These are phyloP conservation scores for Conchocele bisecta DNA, from an alignment of 2,888 invertebrate species.

Conservation along the genomic window DNA sequence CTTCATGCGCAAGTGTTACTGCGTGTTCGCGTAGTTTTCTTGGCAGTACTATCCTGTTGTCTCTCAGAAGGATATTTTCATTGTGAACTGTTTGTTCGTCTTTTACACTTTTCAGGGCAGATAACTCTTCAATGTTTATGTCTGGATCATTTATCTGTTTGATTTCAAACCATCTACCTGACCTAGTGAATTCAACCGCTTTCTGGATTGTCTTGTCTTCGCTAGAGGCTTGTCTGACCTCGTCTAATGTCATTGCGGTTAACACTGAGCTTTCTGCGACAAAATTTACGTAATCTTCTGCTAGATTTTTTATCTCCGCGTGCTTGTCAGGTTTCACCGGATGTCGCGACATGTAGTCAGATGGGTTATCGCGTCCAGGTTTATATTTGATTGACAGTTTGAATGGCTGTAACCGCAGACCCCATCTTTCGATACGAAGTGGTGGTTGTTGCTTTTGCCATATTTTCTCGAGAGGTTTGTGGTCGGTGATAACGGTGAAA, in stretches of 20 bases:
- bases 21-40: constrained; percentile 30
- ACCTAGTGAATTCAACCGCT: constrained; percentile 37
- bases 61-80: constrained; percentile 34
- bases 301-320: constrained; percentile 33
- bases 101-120: constrained; percentile 15
- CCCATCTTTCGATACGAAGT: constrained; percentile 59
- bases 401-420: constrained; percentile 56
- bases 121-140: constrained; percentile 34
- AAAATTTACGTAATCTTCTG: constrained; percentile 64
- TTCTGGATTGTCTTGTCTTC: constrained; percentile 50
- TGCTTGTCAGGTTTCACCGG: constrained; percentile 21
- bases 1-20: constrained; percentile 56
- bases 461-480: constrained; percentile 57
- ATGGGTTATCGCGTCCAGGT: constrained; percentile 62
- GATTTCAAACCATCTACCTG: constrained; percentile 44
- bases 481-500: constrained; percentile 63
- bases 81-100: constrained; percentile 43
- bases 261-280: constrained; percentile 41
- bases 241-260: constrained; percentile 61
- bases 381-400: constrained; percentile 50
- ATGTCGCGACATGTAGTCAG: constrained; percentile 64
- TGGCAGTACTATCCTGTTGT: constrained; percentile 40
- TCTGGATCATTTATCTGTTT: constrained; percentile 28
- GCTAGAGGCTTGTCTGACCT: constrained; percentile 48
- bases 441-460: constrained; percentile 45